Evolutionary conservation across 2,888 invertebrate genomes (phyloP).

Genomic region (Deladenus siricidicola): DNA sequence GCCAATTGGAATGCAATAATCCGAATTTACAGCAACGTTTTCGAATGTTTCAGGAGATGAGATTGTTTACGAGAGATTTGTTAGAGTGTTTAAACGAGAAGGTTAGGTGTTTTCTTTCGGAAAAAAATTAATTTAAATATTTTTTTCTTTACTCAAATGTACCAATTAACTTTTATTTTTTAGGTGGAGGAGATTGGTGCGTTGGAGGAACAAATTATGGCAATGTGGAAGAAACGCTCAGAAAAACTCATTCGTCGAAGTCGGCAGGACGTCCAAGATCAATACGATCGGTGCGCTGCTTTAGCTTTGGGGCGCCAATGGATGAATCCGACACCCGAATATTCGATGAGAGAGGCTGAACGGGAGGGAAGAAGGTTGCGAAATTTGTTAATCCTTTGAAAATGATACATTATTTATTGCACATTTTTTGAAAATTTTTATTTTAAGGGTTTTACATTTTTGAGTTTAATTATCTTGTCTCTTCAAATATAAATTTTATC

Average conservation of each 20-base stretch:
- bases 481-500: too few species aligned
- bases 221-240: constrained; percentile 65
- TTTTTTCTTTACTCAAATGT: background rate
- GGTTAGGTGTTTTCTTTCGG: constrained; percentile 59
- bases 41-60: constrained; percentile 85
- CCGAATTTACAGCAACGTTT: constrained; percentile 69
- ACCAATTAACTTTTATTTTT: background rate
- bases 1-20: constrained; percentile 13
- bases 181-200: constrained; percentile 11
- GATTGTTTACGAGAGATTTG: constrained; percentile 88
- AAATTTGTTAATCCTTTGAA: too few species aligned
- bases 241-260: constrained; percentile 70
- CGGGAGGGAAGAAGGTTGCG: constrained; percentile 42
- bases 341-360: constrained; percentile 37
- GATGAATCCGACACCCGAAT: constrained; percentile 29
- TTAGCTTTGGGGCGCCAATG: constrained; percentile 47
- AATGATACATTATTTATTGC: too few species aligned
- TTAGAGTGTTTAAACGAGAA: constrained; percentile 95
- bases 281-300: constrained; percentile 79
- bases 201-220: constrained; percentile 71
- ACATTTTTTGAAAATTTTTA: too few species aligned
- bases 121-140: background rate
- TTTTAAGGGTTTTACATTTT: too few species aligned
- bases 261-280: constrained; percentile 83
- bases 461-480: too few species aligned